Conservation (phyloP, 2,113 vertebrate species). For the Elanus axillaris region DNA sequence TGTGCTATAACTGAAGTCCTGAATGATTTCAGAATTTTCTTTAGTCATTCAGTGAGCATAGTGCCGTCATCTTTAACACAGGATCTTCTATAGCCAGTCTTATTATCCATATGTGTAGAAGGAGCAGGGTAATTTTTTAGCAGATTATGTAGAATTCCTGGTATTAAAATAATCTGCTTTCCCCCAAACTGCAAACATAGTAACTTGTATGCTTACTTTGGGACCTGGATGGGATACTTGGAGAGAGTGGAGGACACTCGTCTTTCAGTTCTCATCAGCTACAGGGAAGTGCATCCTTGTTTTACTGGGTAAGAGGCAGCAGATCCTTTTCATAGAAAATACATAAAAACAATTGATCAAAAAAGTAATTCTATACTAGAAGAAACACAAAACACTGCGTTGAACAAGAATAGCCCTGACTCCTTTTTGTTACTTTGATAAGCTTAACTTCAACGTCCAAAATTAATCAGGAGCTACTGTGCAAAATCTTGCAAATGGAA, state of each 20-base stretch:
- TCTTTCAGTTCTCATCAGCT: not conserved
- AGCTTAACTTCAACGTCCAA: not conserved
- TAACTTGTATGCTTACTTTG: not conserved
- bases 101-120: not conserved
- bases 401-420: not conserved
- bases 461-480: not conserved
- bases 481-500: not conserved
- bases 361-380: not conserved
- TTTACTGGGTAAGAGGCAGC: not conserved
- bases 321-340: not conserved
- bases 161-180: not conserved
- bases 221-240: not conserved
- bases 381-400: not conserved
- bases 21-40: not conserved
- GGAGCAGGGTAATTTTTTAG: not conserved
- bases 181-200: not conserved
- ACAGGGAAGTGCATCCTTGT: not conserved
- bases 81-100: not conserved
- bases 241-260: fast-evolving
- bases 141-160: not conserved
- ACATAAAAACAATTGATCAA: not conserved
- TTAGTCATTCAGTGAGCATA: not conserved
- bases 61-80: not conserved
- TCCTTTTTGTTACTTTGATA: not conserved
- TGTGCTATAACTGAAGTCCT: not conserved